These are phyloP conservation scores for Pan paniscus DNA, from an alignment of 2,113 vertebrate species.

Conservation along the genomic window DNA sequence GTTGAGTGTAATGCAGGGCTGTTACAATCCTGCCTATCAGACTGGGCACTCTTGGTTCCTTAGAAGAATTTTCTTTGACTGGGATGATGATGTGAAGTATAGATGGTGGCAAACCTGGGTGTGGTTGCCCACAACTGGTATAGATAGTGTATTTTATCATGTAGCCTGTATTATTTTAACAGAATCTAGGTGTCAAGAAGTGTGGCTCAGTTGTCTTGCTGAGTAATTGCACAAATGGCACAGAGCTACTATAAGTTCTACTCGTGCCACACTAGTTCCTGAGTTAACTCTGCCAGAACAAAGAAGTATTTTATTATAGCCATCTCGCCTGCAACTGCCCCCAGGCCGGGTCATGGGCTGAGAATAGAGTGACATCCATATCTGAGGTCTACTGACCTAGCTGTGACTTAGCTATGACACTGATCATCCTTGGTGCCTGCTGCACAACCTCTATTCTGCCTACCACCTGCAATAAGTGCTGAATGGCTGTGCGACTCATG, in stretches of 20 bases:
- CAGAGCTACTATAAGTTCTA: neutral
- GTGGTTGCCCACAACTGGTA: neutral
- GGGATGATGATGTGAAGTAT: neutral
- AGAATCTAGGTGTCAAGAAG: neutral
- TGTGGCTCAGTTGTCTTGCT: neutral
- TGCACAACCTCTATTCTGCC: neutral
- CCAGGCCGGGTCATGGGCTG: no score
- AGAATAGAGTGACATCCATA: neutral
- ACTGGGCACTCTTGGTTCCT: neutral
- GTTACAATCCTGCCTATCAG: rapidly evolving
- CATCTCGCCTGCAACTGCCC: neutral
- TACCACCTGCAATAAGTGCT: neutral
- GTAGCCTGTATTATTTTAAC: neutral
- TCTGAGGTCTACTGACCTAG: neutral
- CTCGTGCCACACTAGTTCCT: neutral
- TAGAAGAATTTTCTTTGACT: neutral
- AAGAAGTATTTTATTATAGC: neutral
- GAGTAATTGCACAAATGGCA: neutral
- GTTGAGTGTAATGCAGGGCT: neutral
- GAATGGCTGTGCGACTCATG: rapidly evolving
- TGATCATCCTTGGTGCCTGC: neutral
- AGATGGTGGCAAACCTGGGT: neutral
- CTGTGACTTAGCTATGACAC: neutral
- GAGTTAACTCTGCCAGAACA: neutral
- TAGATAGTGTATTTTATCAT: neutral